These are phyloP conservation scores for Diarsia dahlii DNA, from an alignment of 2,888 invertebrate species.

Conservation along the genomic window DNA sequence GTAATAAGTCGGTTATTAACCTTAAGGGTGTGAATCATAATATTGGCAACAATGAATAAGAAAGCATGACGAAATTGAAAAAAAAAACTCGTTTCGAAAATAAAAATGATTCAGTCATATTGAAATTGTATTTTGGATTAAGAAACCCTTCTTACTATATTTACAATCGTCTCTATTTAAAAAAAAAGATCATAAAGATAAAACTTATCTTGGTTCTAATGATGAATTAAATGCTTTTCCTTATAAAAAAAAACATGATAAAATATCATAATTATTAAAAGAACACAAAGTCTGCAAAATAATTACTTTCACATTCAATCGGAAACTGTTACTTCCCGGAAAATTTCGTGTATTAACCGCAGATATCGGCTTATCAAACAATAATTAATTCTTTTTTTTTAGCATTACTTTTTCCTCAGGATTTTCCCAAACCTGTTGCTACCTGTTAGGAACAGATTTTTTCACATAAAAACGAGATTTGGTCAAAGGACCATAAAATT, in stretches of 20 bases:
- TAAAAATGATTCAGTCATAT: not conserved
- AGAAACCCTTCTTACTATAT: too few species aligned
- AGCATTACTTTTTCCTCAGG: not conserved
- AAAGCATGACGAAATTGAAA: slow-evolving; percentile 1
- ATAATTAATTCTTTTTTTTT: not conserved
- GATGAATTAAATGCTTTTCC: not conserved
- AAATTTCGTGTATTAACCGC: not conserved
- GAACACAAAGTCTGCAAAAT: not conserved
- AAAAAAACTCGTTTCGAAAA: not conserved
- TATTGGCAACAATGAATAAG: not conserved
- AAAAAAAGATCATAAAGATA: not conserved
- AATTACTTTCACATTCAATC: not conserved
- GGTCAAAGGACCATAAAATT: not conserved
- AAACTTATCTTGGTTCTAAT: not conserved
- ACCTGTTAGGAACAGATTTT: not conserved
- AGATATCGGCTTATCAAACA: not conserved
- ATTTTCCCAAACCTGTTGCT: not conserved
- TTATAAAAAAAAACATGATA: not conserved
- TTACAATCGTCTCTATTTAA: not conserved
- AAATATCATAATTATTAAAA: not conserved
- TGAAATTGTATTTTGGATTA: not conserved
- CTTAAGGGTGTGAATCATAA: not conserved
- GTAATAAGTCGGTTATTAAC: not conserved
- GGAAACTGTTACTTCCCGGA: not conserved
- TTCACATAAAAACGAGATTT: too few species aligned